Conservation (phyloP, 2,113 vertebrate genomes). For the Pelobates fuscus region DNA sequence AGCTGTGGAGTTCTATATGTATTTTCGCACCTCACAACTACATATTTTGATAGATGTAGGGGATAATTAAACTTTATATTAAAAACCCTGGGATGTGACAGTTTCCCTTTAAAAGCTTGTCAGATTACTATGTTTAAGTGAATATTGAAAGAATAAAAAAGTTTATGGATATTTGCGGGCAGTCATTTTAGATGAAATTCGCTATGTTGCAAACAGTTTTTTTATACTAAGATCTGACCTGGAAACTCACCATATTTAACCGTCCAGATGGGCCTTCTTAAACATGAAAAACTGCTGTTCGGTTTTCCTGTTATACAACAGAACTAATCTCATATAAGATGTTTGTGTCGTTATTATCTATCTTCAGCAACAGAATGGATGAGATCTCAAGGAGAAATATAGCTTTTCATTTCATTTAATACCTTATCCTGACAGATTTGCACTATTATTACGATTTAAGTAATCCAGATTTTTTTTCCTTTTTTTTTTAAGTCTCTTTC, state of each 20-base stretch:
- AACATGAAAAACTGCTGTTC: background rate
- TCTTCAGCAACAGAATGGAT: constrained; percentile 1
- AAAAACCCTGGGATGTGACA: no score
- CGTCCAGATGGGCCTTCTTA: constrained; percentile 25
- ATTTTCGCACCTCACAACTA: no score
- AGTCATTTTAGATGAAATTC: background rate
- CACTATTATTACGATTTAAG: constrained; percentile 30
- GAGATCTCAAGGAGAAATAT: constrained; percentile 27
- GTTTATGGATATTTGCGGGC: background rate
- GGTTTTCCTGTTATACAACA: constrained; percentile 17
- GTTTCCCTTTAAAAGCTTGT: no score
- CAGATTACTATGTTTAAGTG: no score
- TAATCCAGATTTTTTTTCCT: constrained; percentile 33
- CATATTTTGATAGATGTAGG: no score
- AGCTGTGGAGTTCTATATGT: no score
- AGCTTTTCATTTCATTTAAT: constrained; percentile 36
- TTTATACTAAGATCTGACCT: constrained; percentile 7
- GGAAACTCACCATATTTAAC: constrained; percentile 3
- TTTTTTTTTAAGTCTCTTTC: background rate
- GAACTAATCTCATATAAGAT: constrained; percentile 40
- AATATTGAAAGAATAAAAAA: background rate
- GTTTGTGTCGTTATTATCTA: constrained; percentile 23
- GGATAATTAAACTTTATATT: no score
- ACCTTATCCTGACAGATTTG: constrained; percentile 38
- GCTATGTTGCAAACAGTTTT: background rate